Base-by-base conservation (phyloP, 2,888 invertebrate genomes). In the Hydrotaea cyrtoneurina region DNA sequence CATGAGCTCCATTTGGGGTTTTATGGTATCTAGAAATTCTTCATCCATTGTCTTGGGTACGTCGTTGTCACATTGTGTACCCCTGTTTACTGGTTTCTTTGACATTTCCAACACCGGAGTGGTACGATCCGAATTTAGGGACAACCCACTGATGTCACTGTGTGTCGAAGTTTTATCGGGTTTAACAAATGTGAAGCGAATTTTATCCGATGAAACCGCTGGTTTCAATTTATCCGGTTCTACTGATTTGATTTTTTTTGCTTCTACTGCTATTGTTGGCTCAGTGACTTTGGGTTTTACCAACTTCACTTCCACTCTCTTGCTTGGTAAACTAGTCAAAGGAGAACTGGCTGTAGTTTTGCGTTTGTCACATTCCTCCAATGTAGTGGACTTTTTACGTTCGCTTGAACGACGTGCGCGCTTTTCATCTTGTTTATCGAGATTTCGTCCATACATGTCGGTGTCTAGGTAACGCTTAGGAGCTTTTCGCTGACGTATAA, bases 1-100 rank as follows among this genome's bases (percentile, higher is more conserved):
- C 91, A 91, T 91, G 15, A 87, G 85, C 0, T 50, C 71, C 87
- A 91, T 89, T 66, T 91, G 89, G 1, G 88, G 89, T 15, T 86
- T 83, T n/a, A 91, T 36, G 26, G 88, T 86, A 4, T 89, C 82
- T 39, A 90, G 50, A 26, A 91, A 91, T 0, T 88, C 86, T 15
- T 91, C 88, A 50, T 91, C 90, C 10, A 86, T 87, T 7, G 66
- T 80, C 19, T 13, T n/a, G 0, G 11, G 26, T 4, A 21, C n/a
- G 17, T 46, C 26, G 5, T 1, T 21, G 26, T 72, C 82, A 59
- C 76, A 82, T 66, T 85, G 85, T 15, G 72, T 77, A 4, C 15
- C 23, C 7, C 69, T 19, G 46, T 69, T 62, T 15, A 36, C 62
- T 4, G 8, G 13, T 62, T 62, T 62, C 17, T 36, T 31, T 3